Percentiles rank a stretch among this genome's conserved stretches.
Evolutionary conservation across 2,888 invertebrate species (phyloP).

Genomic region (Beris chalybata): DNA sequence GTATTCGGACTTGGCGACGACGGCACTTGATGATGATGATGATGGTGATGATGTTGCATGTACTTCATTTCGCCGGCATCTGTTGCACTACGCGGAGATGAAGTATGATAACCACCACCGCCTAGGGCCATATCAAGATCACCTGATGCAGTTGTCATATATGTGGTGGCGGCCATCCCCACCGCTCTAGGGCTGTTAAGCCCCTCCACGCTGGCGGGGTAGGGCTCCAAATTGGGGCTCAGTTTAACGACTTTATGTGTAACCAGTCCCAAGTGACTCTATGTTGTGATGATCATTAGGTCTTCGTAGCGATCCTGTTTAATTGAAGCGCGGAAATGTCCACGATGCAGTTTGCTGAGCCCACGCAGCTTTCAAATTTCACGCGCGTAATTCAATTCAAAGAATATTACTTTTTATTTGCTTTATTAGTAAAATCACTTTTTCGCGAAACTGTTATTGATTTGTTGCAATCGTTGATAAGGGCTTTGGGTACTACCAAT

Average conservation of each 20-base stretch:
- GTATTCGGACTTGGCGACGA: conserved; percentile 68
- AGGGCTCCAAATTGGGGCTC: conserved; percentile 60
- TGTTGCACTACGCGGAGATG: conserved; percentile 80
- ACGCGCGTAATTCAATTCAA: no score
- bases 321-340: no score
- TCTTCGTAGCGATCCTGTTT: background rate
- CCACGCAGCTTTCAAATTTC: no score
- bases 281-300: conserved; percentile 30
- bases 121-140: conserved; percentile 74
- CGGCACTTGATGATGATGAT: conserved; percentile 74
- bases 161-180: conserved; percentile 95
- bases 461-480: no score
- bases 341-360: no score
- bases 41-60: conserved; percentile 82
- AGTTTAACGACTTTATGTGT: conserved; percentile 57
- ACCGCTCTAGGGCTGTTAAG: conserved; percentile 65
- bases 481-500: no score
- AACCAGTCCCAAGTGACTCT: conserved; percentile 25
- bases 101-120: conserved; percentile 77
- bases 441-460: no score
- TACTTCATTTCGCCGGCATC: conserved; percentile 96
- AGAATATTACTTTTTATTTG: no score
- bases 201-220: conserved; percentile 60
- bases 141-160: conserved; percentile 88
- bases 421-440: no score